Conservation (phyloP, 2,888 invertebrate genomes). For the Melinaea menophilus region DNA sequence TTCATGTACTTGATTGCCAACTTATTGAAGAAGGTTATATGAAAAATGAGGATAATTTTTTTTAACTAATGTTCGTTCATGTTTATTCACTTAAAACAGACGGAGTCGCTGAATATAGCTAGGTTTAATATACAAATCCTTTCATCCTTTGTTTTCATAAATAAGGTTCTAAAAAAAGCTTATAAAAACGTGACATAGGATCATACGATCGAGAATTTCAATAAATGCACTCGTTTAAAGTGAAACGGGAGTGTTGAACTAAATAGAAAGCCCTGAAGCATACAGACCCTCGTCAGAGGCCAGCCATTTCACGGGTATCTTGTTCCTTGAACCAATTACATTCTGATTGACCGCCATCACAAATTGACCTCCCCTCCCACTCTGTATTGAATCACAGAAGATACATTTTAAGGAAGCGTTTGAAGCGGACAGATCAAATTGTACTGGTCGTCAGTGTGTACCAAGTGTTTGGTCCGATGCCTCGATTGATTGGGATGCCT, state of each 20-base stretch:
- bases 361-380: constrained; percentile 38
- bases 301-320: constrained; percentile 75
- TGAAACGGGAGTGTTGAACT: constrained; percentile 42
- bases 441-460: constrained; percentile 45
- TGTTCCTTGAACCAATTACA: constrained; percentile 69
- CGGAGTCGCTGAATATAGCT: too few relatives aligned
- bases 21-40: too few relatives aligned
- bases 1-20: too few relatives aligned
- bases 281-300: constrained; percentile 65
- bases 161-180: too few relatives aligned
- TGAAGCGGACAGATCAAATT: constrained; percentile 39
- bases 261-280: constrained; percentile 58
- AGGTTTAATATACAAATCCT: too few relatives aligned
- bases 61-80: too few relatives aligned
- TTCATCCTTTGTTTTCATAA: too few relatives aligned
- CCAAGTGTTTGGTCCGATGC: constrained; percentile 65
- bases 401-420: constrained; percentile 25
- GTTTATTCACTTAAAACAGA: too few relatives aligned
- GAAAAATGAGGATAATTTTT: too few relatives aligned
- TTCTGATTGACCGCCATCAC: constrained; percentile 64
- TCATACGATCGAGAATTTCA: constrained; percentile 10
- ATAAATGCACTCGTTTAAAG: constrained; percentile 23
- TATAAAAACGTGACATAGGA: too few relatives aligned
- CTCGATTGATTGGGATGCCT: constrained; percentile 63
- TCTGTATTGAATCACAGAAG: constrained; percentile 16